Evolutionary conservation across 2,888 invertebrate species (phyloP).

Genomic region (Clepsis dumicolana): DNA sequence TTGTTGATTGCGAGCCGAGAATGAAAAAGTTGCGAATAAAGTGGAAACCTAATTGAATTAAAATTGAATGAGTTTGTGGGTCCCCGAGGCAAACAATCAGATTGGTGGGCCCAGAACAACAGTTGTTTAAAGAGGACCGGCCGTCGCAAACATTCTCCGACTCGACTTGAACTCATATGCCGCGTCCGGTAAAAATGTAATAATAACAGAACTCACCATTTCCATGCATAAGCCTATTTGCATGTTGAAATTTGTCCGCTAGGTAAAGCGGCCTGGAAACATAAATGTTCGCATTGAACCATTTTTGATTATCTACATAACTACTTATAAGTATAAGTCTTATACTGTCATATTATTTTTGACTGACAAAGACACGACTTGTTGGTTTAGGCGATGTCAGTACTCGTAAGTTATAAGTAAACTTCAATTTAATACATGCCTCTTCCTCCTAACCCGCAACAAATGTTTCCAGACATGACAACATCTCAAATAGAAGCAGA

Average conservation of each 20-base stretch:
- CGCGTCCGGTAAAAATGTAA: conserved; percentile 9
- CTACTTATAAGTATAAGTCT: conserved; percentile 1
- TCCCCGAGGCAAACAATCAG: conserved; percentile 30
- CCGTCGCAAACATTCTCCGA: conserved; percentile 9
- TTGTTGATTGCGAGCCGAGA: conserved; percentile 26
- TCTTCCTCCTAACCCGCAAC: background rate
- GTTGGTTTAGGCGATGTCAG: background rate
- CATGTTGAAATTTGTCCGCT: conserved; percentile 1
- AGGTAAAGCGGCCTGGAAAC: background rate
- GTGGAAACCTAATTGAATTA: conserved; percentile 40
- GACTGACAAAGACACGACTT: background rate
- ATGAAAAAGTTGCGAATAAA: conserved; percentile 36
- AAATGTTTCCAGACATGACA: conserved; percentile 92
- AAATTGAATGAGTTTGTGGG: conserved; percentile 37
- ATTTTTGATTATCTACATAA: conserved; percentile 1
- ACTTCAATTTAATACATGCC: background rate
- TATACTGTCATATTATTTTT: background rate
- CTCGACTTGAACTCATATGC: conserved; percentile 5
- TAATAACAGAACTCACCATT: conserved; percentile 8
- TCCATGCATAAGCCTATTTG: conserved; percentile 19
- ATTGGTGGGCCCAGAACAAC: conserved; percentile 25
- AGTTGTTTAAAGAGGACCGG: conserved; percentile 34
- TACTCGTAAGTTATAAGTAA: no score
- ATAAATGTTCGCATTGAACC: background rate
- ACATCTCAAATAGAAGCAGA: conserved; percentile 96